Base-by-base conservation (phyloP, 30 jellyfish, hydroid and myxozoan species). In the Haliclystus octoradiatus region DNA sequence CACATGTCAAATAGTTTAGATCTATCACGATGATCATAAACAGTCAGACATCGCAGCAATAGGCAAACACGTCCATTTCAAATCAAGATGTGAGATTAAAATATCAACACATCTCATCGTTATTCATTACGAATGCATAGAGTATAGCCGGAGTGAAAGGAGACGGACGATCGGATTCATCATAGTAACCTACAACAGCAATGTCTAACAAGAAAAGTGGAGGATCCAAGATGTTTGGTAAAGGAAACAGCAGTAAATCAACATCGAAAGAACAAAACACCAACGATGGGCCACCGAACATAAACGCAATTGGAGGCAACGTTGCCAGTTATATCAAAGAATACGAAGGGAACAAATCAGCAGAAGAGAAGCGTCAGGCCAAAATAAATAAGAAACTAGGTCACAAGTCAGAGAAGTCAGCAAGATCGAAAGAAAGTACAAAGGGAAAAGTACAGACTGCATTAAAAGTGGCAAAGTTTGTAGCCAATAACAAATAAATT, bases 291-390 rank as follows among this genome's bases (percentile, higher is more conserved):
- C 57, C 9, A 19, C 57, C 57, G 57, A 40, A 9, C 19, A 19
- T 40, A 19, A 19, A 40, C 14, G 9, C 57, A 5, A 19, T 40
- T 9, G 57, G 57, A 9, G 19, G 57, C 19, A 19, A 19, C 57
- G 57, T 40, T 9, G 57, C 19, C 57, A 19, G 19, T 19, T 40
- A 40, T 19, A 40, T 40, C 9, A 19, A 9, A 40, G 14, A 40
- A 19, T 40, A 19, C 57, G 57, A 40, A 19, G 57, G 57, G 9
- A 9, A 40, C 14, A 9, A 19, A 40, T 9, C 57, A 19, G 57
- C 57, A 40, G 57, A 40, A 19, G 57, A 40, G 57, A 40, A 40
- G 57, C 57, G 57, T 5, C 57, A 40, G 57, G 57, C 57, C 9
- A 40, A 40, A 19, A 40, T 40, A 9, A 40, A 19, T 19, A 40